A percentile compares a stretch with the other conserved stretches of the same genome.
phyloP scores from a whole-genome alignment of 2,797 vertebrate species.

The Margarornis squamiger region DNA sequence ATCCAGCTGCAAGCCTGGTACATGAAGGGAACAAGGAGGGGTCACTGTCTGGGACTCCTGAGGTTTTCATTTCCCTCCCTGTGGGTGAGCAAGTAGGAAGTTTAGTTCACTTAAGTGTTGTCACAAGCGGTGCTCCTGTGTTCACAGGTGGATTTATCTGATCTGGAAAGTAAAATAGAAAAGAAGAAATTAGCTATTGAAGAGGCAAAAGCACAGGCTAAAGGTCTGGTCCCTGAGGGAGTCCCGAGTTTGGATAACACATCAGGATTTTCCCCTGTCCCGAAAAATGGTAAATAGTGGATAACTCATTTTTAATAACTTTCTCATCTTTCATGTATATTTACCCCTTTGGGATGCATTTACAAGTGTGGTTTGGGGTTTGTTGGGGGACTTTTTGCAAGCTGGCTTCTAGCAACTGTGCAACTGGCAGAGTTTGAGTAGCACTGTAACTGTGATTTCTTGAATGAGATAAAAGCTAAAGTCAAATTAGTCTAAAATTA shows the following conservation, averaged over 20 bases:
- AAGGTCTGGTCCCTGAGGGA: slow-evolving; percentile 80
- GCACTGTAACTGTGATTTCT: neutral
- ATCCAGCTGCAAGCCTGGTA: neutral
- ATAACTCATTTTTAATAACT: neutral
- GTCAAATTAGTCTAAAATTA: neutral
- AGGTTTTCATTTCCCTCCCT: neutral
- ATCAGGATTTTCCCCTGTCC: slow-evolving; percentile 80
- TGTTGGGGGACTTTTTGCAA: neutral
- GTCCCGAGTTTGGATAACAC: slow-evolving; percentile 71
- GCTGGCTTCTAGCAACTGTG: neutral
- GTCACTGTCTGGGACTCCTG: neutral
- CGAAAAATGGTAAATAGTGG: slow-evolving; percentile 75
- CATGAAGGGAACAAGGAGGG: neutral
- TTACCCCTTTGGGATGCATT: neutral
- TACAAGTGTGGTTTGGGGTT: neutral
- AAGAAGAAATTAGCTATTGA: slow-evolving; percentile 89
- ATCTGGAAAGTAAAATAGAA: slow-evolving; percentile 91
- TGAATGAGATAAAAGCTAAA: neutral
- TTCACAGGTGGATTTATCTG: slow-evolving; percentile 74
- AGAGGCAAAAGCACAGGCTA: slow-evolving; percentile 93
- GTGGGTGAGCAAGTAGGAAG: neutral
- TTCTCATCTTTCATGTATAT: neutral
- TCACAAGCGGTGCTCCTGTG: neutral
- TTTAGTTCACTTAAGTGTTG: neutral
- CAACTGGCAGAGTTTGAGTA: neutral